Evolutionary conservation across 2,113 vertebrate species (phyloP).

Genomic region (Leptobrachium ailaonicum): DNA sequence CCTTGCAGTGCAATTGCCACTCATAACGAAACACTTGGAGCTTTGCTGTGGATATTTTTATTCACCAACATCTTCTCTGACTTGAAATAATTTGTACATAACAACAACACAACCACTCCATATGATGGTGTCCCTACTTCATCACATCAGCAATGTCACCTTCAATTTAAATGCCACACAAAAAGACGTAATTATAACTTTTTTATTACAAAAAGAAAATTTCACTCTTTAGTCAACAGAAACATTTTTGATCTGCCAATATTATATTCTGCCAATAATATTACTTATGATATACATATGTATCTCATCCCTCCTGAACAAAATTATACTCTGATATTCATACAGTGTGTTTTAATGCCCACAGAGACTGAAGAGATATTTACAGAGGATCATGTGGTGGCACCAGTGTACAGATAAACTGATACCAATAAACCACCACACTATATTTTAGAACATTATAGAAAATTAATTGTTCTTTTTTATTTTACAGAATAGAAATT

Average conservation of each 20-base stretch:
- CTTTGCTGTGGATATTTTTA: no score
- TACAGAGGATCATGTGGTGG: not conserved
- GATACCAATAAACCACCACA: not conserved
- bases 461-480: not conserved
- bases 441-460: not conserved
- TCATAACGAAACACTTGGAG: no score
- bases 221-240: slow-evolving; percentile 35
- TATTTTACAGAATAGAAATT: not conserved
- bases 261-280: no score
- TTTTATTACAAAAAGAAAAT: slow-evolving; percentile 42
- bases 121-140: no score
- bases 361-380: not conserved
- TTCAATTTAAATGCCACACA: no score
- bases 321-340: not conserved
- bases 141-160: no score
- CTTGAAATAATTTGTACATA: no score
- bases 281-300: not conserved
- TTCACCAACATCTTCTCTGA: no score
- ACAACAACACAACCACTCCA: no score
- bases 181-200: not conserved
- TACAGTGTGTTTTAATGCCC: not conserved
- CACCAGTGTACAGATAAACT: not conserved
- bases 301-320: not conserved
- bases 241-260: not conserved
- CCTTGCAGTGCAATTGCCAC: no score